A percentile compares a stretch with the other conserved stretches of the same genome.
These are phyloP conservation scores for Ormyrus rosae DNA, from an alignment of 2,888 invertebrate genomes.

Conservation along the genomic window DNA sequence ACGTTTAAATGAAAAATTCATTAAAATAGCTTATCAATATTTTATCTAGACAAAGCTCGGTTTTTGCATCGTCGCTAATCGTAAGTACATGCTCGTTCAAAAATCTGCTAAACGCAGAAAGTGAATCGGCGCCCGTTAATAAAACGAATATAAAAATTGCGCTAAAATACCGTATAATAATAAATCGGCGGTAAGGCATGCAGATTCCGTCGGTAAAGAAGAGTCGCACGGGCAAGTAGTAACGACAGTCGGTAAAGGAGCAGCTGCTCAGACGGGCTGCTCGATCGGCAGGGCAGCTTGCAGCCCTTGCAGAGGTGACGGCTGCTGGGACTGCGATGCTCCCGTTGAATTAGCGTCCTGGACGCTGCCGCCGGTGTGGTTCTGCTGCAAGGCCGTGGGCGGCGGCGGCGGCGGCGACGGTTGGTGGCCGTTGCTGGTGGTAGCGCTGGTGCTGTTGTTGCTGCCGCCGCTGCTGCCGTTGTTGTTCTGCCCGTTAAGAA, in stretches of 20 bases:
- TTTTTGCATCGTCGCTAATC: no score
- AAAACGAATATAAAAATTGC: no score
- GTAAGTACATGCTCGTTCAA: no score
- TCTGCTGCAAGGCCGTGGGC: conserved; percentile 14
- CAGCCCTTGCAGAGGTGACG: conserved; percentile 29
- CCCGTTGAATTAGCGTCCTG: conserved; percentile 23
- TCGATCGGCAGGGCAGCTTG: conserved; percentile 38
- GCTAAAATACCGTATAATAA: no score
- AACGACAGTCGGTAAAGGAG: background rate
- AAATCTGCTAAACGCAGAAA: no score
- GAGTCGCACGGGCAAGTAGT: background rate
- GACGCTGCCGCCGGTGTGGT: conserved; percentile 1
- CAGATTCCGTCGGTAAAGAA: background rate
- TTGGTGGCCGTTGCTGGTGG: conserved; percentile 4
- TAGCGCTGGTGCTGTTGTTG: conserved; percentile 39
- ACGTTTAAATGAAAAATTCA: no score
- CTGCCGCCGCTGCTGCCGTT: conserved; percentile 65
- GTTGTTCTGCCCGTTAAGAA: conserved; percentile 75
- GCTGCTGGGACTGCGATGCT: conserved; percentile 12
- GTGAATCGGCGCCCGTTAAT: no score
- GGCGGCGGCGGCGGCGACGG: background rate
- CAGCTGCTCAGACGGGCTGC: conserved; percentile 21
- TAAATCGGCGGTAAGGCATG: background rate
- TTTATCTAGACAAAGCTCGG: no score
- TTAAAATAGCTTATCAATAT: no score